phyloP scores from a whole-genome alignment of 92 coral and sea anemone genomes.

The Epizoanthus ramosus region DNA sequence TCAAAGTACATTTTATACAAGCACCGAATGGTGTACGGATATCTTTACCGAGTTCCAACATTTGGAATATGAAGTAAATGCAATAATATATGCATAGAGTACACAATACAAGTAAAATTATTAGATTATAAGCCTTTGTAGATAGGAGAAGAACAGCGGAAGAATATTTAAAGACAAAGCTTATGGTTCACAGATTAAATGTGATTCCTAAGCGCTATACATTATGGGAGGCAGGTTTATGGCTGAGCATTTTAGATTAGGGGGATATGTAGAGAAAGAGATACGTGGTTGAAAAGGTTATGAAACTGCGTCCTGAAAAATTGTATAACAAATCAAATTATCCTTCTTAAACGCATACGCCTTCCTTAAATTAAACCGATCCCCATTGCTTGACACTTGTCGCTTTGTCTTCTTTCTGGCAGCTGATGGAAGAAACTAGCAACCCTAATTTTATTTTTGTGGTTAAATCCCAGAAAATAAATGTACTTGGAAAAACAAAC shows the following conservation, averaged over 20 bases:
- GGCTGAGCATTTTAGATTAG: slow-evolving; percentile 28
- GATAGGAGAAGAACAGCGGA: slow-evolving; percentile 28
- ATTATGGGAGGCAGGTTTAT: slow-evolving; percentile 14
- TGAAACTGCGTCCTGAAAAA: neutral
- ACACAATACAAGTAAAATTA: slow-evolving; percentile 38
- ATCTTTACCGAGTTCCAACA: slow-evolving; percentile 43
- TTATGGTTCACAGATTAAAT: neutral
- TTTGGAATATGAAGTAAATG: slow-evolving; percentile 47
- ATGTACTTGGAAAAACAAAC: too few relatives aligned
- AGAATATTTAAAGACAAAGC: slow-evolving; percentile 42
- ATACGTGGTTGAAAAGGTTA: neutral
- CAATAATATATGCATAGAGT: slow-evolving; percentile 42
- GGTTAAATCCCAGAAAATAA: neutral
- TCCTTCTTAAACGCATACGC: slow-evolving; percentile 2
- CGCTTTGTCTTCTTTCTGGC: neutral
- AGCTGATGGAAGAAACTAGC: too few relatives aligned
- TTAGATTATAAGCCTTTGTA: slow-evolving; percentile 44
- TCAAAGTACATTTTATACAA: slow-evolving; percentile 36
- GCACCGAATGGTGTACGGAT: slow-evolving; percentile 24
- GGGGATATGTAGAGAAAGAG: slow-evolving; percentile 22
- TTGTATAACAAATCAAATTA: slow-evolving; percentile 12
- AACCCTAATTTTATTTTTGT: neutral
- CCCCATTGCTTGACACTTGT: neutral
- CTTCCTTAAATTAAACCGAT: neutral
- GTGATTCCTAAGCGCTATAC: slow-evolving; percentile 19